phyloP scores from a whole-genome alignment of 1,140 invertebrate species.

The Rhyacophila brunnea region DNA sequence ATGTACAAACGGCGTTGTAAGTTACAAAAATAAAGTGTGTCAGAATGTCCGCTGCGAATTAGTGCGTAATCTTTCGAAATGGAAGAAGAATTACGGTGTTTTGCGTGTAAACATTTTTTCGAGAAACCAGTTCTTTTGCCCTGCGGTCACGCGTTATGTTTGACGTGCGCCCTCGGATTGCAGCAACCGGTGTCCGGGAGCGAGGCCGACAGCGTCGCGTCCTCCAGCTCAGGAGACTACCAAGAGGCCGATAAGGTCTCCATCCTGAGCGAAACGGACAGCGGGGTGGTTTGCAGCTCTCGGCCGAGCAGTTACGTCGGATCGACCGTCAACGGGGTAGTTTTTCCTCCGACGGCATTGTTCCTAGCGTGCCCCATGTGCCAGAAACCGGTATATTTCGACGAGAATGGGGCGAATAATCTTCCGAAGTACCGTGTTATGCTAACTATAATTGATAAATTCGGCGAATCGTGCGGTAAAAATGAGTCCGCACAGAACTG shows the following conservation, averaged over 20 bases:
- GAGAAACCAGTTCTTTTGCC: slow-evolving; percentile 90
- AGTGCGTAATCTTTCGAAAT: slow-evolving; percentile 50
- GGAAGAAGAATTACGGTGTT: slow-evolving; percentile 95
- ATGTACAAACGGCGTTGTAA: too few species aligned
- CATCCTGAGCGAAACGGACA: slow-evolving; percentile 96
- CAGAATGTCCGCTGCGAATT: too few species aligned
- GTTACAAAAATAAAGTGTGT: too few species aligned
- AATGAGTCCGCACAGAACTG: slow-evolving; percentile 68
- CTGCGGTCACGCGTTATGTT: slow-evolving; percentile 90
- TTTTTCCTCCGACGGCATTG: slow-evolving; percentile 60
- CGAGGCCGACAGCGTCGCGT: slow-evolving; percentile 55
- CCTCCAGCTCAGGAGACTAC: slow-evolving; percentile 63
- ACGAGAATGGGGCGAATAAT: slow-evolving; percentile 90
- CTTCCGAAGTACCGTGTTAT: slow-evolving; percentile 89
- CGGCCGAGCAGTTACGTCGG: slow-evolving; percentile 90
- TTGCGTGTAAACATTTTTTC: slow-evolving; percentile 88
- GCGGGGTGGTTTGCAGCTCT: slow-evolving; percentile 90
- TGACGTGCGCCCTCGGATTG: slow-evolving; percentile 83
- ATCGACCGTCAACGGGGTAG: slow-evolving; percentile 59
- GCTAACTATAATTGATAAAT: slow-evolving; percentile 91
- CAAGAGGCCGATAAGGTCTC: slow-evolving; percentile 94
- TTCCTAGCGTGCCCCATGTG: slow-evolving; percentile 83
- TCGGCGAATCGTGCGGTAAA: slow-evolving; percentile 60
- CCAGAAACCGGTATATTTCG: slow-evolving; percentile 87
- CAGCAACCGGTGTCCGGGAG: slow-evolving; percentile 66